phyloP scores from a whole-genome alignment of 2,113 vertebrate genomes.

The Chrysochloris asiatica region DNA sequence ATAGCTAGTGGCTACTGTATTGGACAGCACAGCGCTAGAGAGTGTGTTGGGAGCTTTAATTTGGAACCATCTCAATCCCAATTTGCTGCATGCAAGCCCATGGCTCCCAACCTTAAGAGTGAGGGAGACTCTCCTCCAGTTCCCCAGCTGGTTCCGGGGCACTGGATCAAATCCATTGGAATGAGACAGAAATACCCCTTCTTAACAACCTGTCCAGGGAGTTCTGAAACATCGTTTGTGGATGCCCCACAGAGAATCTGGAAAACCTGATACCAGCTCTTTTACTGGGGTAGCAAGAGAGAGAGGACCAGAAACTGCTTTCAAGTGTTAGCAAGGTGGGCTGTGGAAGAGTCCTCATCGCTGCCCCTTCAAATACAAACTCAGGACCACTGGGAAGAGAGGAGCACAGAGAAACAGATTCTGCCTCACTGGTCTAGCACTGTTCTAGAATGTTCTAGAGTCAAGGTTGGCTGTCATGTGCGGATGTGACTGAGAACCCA shows the following conservation, averaged over 20 bases:
- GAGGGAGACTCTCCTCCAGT: no score
- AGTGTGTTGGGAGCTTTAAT: rapidly evolving
- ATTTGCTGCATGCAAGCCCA: neutral
- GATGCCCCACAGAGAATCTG: neutral
- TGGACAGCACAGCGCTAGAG: no score
- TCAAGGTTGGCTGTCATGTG: neutral
- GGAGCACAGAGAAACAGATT: rapidly evolving
- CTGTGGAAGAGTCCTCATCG: neutral
- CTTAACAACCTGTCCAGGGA: neutral
- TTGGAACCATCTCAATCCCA: no score
- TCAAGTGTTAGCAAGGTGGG: neutral
- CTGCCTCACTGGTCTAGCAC: no score
- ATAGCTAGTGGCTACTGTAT: neutral
- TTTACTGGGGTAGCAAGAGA: neutral
- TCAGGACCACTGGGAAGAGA: neutral
- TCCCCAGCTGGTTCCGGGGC: neutral
- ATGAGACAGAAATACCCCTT: no score
- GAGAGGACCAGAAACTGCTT: neutral
- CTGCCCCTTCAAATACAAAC: neutral
- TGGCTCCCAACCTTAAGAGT: neutral
- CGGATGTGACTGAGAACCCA: neutral
- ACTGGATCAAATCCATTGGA: neutral
- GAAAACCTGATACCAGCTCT: neutral
- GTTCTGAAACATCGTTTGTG: neutral
- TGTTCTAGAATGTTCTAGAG: neutral